Conservation (phyloP, 2,888 invertebrate genomes). For the Rotaria socialis region DNA sequence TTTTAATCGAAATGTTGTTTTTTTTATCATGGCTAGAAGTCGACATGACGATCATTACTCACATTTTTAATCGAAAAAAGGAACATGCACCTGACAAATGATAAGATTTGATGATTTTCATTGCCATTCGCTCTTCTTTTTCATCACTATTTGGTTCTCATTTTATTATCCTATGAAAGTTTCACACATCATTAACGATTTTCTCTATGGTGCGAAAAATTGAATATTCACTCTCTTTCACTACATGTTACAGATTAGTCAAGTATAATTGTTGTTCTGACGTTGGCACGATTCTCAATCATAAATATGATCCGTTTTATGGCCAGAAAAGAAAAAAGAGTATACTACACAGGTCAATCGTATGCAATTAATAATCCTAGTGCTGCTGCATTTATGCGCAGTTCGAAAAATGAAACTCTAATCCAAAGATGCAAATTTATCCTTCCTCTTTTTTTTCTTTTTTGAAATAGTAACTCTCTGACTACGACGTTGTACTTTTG, state of each 20-base stretch:
- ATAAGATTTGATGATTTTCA: background rate
- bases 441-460: background rate
- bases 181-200: slow-evolving; percentile 26
- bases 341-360: background rate
- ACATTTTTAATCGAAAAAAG: background rate
- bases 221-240: background rate
- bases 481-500: background rate
- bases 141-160: background rate
- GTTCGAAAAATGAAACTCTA: slow-evolving; percentile 13
- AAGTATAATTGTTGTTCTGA: slow-evolving; percentile 5
- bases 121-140: background rate
- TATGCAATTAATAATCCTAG: background rate
- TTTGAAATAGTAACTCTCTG: slow-evolving; percentile 21
- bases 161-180: slow-evolving; percentile 22
- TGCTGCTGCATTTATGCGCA: background rate
- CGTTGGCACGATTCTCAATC: background rate
- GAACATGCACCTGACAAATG: slow-evolving; percentile 9
- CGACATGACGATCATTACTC: background rate
- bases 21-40: background rate
- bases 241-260: background rate
- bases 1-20: background rate
- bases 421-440: background rate
- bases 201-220: slow-evolving; percentile 22
- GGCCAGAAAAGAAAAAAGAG: background rate
- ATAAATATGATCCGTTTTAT: slow-evolving; percentile 23